phyloP scores from a whole-genome alignment of 2,797 vertebrate species.

The Ptychadena robeensis region DNA sequence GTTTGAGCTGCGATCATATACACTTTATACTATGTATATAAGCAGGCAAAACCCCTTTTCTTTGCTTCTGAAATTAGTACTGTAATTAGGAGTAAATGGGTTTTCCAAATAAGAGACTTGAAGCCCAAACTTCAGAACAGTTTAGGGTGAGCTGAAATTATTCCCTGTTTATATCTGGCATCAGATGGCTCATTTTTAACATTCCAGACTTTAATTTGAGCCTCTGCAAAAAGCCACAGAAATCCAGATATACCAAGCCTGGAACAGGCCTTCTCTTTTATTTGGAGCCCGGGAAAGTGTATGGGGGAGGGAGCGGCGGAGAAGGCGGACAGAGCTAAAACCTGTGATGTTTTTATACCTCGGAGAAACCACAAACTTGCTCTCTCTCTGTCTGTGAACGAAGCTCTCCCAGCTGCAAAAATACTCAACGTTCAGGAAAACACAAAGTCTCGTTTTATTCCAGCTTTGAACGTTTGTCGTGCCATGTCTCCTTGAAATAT shows the following conservation, averaged over 20 bases:
- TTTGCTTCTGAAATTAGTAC: conserved; percentile 35
- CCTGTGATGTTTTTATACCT: conserved; percentile 62
- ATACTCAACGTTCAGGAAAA: conserved; percentile 60
- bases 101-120: conserved; percentile 60
- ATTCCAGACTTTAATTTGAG: conserved; percentile 63
- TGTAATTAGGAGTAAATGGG: conserved; percentile 58
- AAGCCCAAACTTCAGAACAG: conserved; percentile 56
- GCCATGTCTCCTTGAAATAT: conserved; percentile 60
- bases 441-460: conserved; percentile 55
- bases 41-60: conserved; percentile 30
- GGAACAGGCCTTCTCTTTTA: conserved; percentile 62
- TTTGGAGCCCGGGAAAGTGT: conserved; percentile 57
- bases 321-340: conserved; percentile 49
- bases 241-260: conserved; percentile 61
- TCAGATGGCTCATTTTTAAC: conserved; percentile 58
- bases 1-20: not conserved
- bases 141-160: conserved; percentile 61
- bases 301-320: conserved; percentile 40
- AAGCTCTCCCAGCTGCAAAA: conserved; percentile 60
- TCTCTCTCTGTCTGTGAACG: conserved; percentile 58
- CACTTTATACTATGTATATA: conserved; percentile 1
- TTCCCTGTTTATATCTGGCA: conserved; percentile 62
- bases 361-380: conserved; percentile 57
- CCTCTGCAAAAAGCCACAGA: conserved; percentile 62
- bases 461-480: conserved; percentile 46